Conservation (phyloP, 2,888 invertebrate species). For the Autographa gamma region DNA sequence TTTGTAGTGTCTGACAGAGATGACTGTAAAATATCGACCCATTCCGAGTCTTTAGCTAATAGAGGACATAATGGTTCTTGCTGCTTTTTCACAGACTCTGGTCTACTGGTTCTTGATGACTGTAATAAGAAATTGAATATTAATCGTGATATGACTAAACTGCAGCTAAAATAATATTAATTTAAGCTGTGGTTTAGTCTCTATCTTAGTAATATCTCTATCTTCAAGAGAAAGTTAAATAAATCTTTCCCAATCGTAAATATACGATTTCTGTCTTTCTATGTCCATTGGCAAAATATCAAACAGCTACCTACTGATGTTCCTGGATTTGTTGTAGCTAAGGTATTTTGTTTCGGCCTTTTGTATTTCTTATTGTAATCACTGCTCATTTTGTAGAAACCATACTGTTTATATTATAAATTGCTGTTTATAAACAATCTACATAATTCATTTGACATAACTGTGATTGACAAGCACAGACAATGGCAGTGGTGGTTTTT, state of each 20-base stretch:
- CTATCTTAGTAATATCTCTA: too few relatives aligned
- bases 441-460: conserved; percentile 36
- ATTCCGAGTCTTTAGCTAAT: conserved; percentile 85
- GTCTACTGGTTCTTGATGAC: conserved; percentile 58
- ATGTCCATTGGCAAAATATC: not conserved
- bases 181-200: too few relatives aligned
- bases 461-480: conserved; percentile 32
- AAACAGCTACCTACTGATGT: conserved; percentile 64
- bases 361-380: conserved; percentile 72
- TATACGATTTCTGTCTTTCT: not conserved
- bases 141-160: not conserved
- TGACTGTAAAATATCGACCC: conserved; percentile 79
- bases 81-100: conserved; percentile 46
- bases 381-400: conserved; percentile 73
- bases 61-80: conserved; percentile 72
- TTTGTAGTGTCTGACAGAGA: conserved; percentile 50
- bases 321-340: conserved; percentile 70
- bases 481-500: not conserved
- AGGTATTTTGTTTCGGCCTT: conserved; percentile 72
- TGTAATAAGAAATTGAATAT: conserved; percentile 41
- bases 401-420: conserved; percentile 58
- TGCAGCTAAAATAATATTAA: not conserved
- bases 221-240: too few relatives aligned
- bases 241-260: not conserved
- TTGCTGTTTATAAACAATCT: conserved; percentile 39